Evolutionary conservation across 1,140 invertebrate genomes (phyloP).

Genomic region (Cecropterus lyciades): DNA sequence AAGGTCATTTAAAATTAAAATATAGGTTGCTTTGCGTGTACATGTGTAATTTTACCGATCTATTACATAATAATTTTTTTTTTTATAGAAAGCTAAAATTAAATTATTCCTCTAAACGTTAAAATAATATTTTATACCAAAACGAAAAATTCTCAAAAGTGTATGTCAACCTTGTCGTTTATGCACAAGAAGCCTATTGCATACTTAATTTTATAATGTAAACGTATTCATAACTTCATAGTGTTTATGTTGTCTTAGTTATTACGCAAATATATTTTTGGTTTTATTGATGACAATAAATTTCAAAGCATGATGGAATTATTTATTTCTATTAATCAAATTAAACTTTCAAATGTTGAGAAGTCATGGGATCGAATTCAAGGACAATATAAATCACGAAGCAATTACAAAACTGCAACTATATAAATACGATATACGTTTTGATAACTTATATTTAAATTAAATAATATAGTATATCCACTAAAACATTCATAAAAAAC

Average conservation of each 20-base stretch:
- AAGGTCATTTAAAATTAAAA: conserved; percentile 18
- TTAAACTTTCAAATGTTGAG: neutral
- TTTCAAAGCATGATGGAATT: neutral
- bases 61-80: neutral
- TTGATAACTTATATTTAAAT: conserved; percentile 11
- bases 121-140: too few relatives aligned
- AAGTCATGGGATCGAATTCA: neutral
- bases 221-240: too few relatives aligned
- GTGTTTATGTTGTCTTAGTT: too few relatives aligned
- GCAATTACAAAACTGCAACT: conserved; percentile 3
- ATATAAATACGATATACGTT: neutral
- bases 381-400: conserved; percentile 14
- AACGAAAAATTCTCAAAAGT: too few relatives aligned
- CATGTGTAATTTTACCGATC: conserved; percentile 1
- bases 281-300: neutral
- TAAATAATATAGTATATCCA: neutral
- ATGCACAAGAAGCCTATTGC: too few relatives aligned
- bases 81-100: too few relatives aligned
- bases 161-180: too few relatives aligned
- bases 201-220: too few relatives aligned
- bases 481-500: conserved; percentile 11
- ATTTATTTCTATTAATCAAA: neutral
- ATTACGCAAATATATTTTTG: too few relatives aligned
- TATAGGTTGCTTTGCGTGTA: conserved; percentile 11
- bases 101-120: too few relatives aligned